Percentiles rank a stretch among this genome's conserved stretches.
These are phyloP conservation scores for Cyprichromis sp. DNA, from an alignment of 2,113 vertebrate genomes.

Conservation along the genomic window DNA sequence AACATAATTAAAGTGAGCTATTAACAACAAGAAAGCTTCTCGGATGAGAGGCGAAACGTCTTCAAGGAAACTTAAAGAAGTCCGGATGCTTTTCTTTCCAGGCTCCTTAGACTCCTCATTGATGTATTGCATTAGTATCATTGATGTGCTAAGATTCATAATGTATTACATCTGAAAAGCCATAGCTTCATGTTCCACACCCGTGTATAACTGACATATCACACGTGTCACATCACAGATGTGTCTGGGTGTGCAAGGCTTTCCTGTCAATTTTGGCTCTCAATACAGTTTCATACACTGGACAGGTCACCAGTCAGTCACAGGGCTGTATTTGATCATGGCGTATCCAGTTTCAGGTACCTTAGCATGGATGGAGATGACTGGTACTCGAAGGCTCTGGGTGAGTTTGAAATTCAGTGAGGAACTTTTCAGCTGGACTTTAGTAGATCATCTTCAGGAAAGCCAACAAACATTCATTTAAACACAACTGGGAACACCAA, in stretches of 20 bases:
- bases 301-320: neutral
- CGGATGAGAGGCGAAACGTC: neutral
- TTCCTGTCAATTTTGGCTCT: neutral
- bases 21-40: neutral
- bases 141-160: neutral
- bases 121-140: neutral
- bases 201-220: neutral
- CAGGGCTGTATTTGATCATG: neutral
- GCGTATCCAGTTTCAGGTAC: neutral
- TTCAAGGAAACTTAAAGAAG: neutral
- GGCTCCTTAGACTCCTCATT: neutral
- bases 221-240: neutral
- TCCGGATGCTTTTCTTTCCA: neutral
- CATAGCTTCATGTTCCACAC: neutral
- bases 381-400: fast-evolving
- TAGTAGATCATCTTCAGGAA: neutral
- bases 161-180: neutral
- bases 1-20: neutral
- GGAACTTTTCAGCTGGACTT: neutral
- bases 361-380: neutral
- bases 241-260: neutral
- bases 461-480: neutral
- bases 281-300: neutral
- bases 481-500: neutral
- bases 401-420: neutral